Evolutionary conservation across 2,797 vertebrate genomes (phyloP).

Genomic region (Simalia tracyae): DNA sequence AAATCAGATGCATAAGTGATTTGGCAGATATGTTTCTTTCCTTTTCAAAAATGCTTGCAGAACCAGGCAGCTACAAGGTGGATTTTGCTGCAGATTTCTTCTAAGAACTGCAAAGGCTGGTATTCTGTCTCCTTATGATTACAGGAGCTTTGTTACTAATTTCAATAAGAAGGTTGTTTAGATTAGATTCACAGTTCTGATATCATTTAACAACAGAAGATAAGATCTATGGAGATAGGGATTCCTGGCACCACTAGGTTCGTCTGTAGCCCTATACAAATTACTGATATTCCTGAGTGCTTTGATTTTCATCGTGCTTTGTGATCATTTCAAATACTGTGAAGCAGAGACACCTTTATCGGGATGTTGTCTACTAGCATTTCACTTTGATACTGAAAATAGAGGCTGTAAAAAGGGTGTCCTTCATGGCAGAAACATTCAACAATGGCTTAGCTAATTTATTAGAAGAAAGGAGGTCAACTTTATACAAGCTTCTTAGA

Average conservation of each 20-base stretch:
- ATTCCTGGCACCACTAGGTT: background rate
- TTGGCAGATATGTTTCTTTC: too few species aligned
- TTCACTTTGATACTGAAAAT: constrained; percentile 3
- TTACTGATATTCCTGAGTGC: too few species aligned
- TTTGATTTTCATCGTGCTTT: background rate
- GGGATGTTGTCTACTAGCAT: background rate
- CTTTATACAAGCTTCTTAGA: background rate
- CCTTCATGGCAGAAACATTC: background rate
- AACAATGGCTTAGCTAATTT: background rate
- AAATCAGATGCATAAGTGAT: too few species aligned
- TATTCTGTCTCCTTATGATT: background rate
- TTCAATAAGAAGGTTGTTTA: background rate
- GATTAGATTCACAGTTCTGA: background rate
- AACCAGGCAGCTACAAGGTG: too few species aligned
- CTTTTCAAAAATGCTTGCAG: too few species aligned
- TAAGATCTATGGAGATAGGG: background rate
- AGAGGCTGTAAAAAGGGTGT: background rate
- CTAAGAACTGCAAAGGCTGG: background rate
- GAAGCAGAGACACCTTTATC: background rate
- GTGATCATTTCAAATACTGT: background rate
- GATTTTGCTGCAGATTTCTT: too few species aligned
- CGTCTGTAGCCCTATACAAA: background rate
- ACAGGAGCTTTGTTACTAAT: background rate
- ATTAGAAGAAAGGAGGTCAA: background rate
- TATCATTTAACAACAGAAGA: background rate